A percentile compares a stretch with the other conserved stretches of the same genome.
phyloP scores from a whole-genome alignment of 2,113 vertebrate species.

The Melospiza melodia region DNA sequence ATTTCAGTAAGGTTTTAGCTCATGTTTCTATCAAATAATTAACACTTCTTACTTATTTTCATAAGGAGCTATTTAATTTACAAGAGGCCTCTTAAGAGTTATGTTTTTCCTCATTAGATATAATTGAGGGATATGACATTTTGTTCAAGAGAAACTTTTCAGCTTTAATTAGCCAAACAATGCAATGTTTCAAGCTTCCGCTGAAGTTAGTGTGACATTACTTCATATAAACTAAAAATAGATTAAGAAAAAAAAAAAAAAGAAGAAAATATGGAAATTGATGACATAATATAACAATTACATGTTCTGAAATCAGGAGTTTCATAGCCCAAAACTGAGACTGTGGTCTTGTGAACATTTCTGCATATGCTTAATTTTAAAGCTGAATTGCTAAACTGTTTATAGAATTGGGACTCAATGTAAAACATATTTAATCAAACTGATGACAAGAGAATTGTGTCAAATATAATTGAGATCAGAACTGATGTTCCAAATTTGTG shows the following conservation, averaged over 20 bases:
- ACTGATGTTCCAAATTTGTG: background rate
- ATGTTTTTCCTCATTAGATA: conserved; percentile 56
- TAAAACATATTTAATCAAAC: background rate
- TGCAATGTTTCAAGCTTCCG: background rate
- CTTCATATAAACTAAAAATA: background rate
- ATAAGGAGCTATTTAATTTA: conserved; percentile 56
- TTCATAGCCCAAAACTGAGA: background rate
- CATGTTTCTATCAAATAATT: conserved; percentile 50
- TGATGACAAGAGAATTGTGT: conserved; percentile 29
- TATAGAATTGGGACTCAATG: background rate
- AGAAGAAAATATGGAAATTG: background rate
- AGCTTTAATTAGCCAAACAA: conserved; percentile 63
- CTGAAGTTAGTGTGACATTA: background rate
- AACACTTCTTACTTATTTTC: conserved; percentile 27
- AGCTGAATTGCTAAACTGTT: background rate
- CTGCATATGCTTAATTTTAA: background rate
- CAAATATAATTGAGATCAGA: conserved; percentile 36
- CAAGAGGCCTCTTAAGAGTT: conserved; percentile 53
- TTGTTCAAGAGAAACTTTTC: conserved; percentile 57
- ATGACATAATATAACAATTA: background rate
- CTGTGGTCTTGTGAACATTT: background rate
- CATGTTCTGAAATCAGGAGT: background rate
- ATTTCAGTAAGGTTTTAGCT: conserved; percentile 34
- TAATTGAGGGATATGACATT: conserved; percentile 68
- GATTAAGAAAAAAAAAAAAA: background rate